Evolutionary conservation across 2,113 vertebrate species (phyloP).

Genomic region (Genyomyrus donnyi): DNA sequence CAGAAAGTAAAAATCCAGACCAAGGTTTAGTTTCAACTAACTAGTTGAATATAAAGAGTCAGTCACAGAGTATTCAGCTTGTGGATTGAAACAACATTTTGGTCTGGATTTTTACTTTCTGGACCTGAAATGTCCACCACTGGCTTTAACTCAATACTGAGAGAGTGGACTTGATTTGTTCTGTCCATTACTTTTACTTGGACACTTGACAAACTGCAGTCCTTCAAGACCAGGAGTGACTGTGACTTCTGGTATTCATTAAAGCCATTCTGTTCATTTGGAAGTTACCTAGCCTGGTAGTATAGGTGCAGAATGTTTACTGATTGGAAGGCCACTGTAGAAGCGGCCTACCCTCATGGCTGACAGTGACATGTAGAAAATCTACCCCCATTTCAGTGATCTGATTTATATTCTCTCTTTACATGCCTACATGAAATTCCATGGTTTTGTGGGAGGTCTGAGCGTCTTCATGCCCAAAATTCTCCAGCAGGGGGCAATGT

Average conservation of each 20-base stretch:
- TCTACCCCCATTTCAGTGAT: not conserved
- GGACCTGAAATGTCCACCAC: not conserved
- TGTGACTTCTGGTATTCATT: not conserved
- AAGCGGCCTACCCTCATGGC: not conserved
- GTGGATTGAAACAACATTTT: not conserved
- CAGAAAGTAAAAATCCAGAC: not conserved
- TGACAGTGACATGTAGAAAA: not conserved
- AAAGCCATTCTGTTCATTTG: not conserved
- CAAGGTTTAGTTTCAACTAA: not conserved
- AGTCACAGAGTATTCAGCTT: not conserved
- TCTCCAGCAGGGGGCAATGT: slow-evolving; percentile 17
- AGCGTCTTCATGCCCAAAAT: not conserved
- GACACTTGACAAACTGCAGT: not conserved
- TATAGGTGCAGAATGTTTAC: not conserved
- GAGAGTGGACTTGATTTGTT: not conserved
- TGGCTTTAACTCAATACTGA: not conserved
- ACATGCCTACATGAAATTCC: not conserved
- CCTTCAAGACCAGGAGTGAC: not conserved
- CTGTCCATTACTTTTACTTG: not conserved
- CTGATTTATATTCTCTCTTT: not conserved
- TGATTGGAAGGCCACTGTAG: not conserved
- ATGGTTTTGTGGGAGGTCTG: not conserved
- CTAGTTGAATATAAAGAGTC: not conserved
- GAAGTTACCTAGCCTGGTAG: not conserved
- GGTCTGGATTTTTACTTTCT: not conserved